Percentiles rank a stretch among this genome's conserved stretches.
These are phyloP conservation scores for Henicopernis longicauda DNA, from an alignment of 2,113 vertebrate species.

Conservation along the genomic window DNA sequence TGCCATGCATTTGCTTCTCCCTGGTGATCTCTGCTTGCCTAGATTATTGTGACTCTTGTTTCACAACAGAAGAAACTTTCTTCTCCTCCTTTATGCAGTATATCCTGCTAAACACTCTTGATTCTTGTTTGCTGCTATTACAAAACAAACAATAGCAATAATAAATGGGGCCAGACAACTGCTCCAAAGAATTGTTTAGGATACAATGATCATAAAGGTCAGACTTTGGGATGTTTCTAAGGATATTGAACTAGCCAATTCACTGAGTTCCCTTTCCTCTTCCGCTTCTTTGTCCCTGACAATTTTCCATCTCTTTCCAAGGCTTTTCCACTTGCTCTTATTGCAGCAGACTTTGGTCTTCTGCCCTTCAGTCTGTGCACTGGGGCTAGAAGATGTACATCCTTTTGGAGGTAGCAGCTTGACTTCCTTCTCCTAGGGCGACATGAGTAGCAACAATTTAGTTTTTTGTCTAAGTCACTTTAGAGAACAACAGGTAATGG, in stretches of 20 bases:
- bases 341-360: background rate
- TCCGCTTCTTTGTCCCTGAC: background rate
- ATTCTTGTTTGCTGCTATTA: background rate
- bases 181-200: background rate
- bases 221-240: background rate
- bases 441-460: background rate
- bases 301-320: background rate
- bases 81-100: background rate
- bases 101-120: background rate
- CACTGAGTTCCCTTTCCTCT: background rate
- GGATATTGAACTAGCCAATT: background rate
- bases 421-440: background rate
- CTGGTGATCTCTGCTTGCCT: background rate
- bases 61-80: background rate
- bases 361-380: background rate
- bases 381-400: background rate
- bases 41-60: background rate
- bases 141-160: background rate
- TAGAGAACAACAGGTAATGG: background rate
- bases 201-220: background rate
- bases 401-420: background rate
- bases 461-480: background rate
- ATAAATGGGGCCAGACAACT: background rate
- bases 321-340: background rate
- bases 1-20: background rate